A percentile compares a stretch with the other conserved stretches of the same genome.
Evolutionary conservation across 2,888 invertebrate genomes (phyloP).

Genomic region (Chrysomela aeneicollis): DNA sequence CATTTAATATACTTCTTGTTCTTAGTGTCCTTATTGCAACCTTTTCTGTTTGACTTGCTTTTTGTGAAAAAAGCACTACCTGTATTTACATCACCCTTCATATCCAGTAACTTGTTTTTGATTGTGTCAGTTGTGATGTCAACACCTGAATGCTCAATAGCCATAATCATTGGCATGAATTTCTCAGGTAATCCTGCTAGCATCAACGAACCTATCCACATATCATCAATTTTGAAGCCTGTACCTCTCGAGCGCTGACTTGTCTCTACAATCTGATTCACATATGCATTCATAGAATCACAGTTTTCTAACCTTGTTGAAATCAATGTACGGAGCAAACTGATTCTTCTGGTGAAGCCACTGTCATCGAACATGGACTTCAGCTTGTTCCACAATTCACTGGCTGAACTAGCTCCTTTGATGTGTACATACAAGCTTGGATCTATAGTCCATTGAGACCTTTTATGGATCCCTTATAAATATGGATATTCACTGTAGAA

Average conservation of each 20-base stretch:
- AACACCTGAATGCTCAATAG: constrained; percentile 45
- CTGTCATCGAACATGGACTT: constrained; percentile 35
- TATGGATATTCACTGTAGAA: too few relatives aligned
- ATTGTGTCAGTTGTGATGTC: too few relatives aligned
- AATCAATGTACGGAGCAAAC: constrained; percentile 2
- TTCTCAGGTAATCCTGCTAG: constrained; percentile 45
- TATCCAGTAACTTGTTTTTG: not conserved
- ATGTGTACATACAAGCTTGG: constrained; percentile 47
- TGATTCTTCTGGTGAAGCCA: constrained; percentile 36
- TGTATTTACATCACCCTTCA: not conserved
- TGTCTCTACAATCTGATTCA: constrained; percentile 11
- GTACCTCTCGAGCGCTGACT: too few relatives aligned
- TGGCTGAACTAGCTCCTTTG: constrained; percentile 35
- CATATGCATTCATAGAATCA: constrained; percentile 11
- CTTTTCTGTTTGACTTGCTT: not conserved
- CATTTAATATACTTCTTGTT: too few relatives aligned
- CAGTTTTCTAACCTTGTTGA: too few relatives aligned
- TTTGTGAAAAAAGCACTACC: not conserved
- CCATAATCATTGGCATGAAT: constrained; percentile 44
- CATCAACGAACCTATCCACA: constrained; percentile 39
- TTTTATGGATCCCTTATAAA: too few relatives aligned
- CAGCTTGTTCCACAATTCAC: constrained; percentile 36
- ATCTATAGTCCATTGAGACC: too few relatives aligned
- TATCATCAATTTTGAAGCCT: constrained; percentile 38
- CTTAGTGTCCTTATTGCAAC: too few relatives aligned